Conservation (phyloP, 2,888 invertebrate species). For the Oeneis ivallda region DNA sequence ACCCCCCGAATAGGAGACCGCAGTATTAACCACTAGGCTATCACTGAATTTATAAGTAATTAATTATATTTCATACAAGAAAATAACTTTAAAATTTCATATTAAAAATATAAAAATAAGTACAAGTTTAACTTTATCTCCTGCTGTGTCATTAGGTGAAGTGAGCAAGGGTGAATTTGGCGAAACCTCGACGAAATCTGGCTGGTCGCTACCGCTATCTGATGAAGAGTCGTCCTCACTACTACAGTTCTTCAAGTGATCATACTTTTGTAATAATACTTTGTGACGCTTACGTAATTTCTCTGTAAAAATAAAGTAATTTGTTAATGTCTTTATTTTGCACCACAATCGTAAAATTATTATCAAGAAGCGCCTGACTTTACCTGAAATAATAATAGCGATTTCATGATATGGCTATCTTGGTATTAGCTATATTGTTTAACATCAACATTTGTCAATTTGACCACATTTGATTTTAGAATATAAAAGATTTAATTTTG, state of each 20-base stretch:
- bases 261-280: slow-evolving; percentile 47
- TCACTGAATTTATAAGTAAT: too few species aligned
- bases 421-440: too few species aligned
- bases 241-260: slow-evolving; percentile 40
- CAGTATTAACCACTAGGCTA: too few species aligned
- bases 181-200: slow-evolving; percentile 42
- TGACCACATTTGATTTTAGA: too few species aligned
- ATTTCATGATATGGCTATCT: too few species aligned
- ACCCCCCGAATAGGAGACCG: too few species aligned
- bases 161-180: slow-evolving; percentile 34
- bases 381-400: too few species aligned
- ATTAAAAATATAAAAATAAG: background rate
- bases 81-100: background rate
- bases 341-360: too few species aligned
- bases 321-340: background rate
- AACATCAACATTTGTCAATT: too few species aligned
- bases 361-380: too few species aligned
- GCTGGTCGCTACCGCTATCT: slow-evolving; percentile 45
- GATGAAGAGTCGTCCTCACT: slow-evolving; percentile 39
- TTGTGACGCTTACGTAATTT: slow-evolving; percentile 45
- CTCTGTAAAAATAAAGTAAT: slow-evolving; percentile 45
- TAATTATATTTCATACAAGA: background rate
- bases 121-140: slow-evolving; percentile 21
- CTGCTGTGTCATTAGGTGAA: slow-evolving; percentile 12
- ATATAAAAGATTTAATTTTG: too few species aligned